Base-by-base conservation (phyloP, 2,888 invertebrate genomes). In the Lasioglossum figueresi region DNA sequence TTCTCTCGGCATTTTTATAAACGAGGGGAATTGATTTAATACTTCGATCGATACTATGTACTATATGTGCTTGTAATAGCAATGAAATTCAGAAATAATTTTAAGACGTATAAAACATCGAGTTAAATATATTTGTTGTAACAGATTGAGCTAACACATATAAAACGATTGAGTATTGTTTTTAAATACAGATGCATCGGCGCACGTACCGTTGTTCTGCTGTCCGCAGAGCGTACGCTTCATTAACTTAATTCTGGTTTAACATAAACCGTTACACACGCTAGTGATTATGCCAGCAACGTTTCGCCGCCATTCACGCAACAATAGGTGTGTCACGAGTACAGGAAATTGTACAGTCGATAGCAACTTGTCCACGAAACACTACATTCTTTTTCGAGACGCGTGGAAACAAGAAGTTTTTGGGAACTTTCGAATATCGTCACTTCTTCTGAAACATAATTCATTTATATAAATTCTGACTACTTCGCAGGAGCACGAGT, bases 251-350 rank as follows among this genome's bases (percentile, higher is more conserved):
- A 88, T 79, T 75, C 66, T 68, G 76, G 81, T 89, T 89, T 45
- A 82, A 86, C 90, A 87, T 79, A 90, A 79, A 93, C 94, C 93
- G 94, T 94, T 94, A 94, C 70, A n/a, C n/a, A 70, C 34, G 34
- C 79, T 77, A 72, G 74, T 87, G 82, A 88, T 91, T 92, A 92
- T 92, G 92, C 92, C 84, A 88, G 63, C 48, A 77, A 88, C 92
- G 91, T 91, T 86, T 83, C 84, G 87, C 90, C 88, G 86, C 86
- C 87, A 91, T 90, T 86, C 87, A 82, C 74, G 80, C 80, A 82
- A 76, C 84, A 66, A 68, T 79, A 78, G 79, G 84, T 75, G 71
- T 43, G 76, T 75, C 73, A 37, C 70, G 72, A 66, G 81, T 66
- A 68, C 59, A 82, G 76, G 75, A 74, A 80, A 77, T 81, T 74